Conservation (phyloP, 2,113 vertebrate genomes). For the Furnarius figulus region DNA sequence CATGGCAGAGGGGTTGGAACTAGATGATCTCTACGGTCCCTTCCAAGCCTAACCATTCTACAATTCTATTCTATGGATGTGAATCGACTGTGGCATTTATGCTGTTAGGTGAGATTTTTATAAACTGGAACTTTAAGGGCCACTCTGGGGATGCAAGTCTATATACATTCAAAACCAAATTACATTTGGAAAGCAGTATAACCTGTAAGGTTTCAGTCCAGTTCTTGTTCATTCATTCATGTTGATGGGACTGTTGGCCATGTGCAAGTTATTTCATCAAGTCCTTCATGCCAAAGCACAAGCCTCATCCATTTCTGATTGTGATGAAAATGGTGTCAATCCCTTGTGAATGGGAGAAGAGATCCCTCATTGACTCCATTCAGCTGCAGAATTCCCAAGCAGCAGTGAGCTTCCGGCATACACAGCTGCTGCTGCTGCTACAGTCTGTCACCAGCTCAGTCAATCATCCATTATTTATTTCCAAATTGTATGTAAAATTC, state of each 20-base stretch:
- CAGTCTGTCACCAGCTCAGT: constrained; percentile 37
- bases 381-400: constrained; percentile 14
- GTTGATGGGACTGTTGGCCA: not conserved
- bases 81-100: not conserved
- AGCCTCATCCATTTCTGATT: not conserved
- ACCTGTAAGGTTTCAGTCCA: not conserved
- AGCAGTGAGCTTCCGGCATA: not conserved
- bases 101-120: not conserved
- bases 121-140: not conserved
- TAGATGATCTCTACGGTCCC: not conserved
- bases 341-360: not conserved
- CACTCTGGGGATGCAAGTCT: rapidly evolving
- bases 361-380: not conserved
- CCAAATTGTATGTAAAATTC: constrained; percentile 6
- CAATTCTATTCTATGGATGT: not conserved
- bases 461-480: constrained; percentile 66
- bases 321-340: not conserved
- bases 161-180: not conserved
- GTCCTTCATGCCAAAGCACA: not conserved
- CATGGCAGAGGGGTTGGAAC: not conserved
- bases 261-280: not conserved
- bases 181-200: not conserved
- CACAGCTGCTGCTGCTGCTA: constrained; percentile 37
- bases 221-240: not conserved
- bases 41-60: not conserved